phyloP scores from a whole-genome alignment of 2,113 vertebrate genomes.

The Tricholaema leucomelas region DNA sequence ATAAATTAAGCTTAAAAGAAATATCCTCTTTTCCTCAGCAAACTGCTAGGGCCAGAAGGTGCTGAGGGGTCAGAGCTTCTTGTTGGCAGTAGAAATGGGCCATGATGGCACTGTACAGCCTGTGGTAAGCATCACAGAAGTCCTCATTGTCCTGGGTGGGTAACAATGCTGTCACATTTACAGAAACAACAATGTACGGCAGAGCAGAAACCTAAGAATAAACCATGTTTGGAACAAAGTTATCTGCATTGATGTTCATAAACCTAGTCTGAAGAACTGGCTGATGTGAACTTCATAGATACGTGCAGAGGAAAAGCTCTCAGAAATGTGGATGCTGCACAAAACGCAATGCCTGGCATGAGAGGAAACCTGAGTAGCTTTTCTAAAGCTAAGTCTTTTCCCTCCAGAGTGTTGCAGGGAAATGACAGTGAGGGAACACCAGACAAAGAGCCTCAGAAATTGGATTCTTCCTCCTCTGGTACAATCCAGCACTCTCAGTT shows the following conservation, averaged over 20 bases:
- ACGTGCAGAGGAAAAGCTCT: neutral
- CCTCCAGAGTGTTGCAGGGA: neutral
- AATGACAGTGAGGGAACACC: rapidly evolving
- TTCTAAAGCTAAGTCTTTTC: neutral
- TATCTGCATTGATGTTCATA: neutral
- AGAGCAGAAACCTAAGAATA: slow-evolving; percentile 27
- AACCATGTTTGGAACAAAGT: slow-evolving; percentile 21
- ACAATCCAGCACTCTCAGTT: neutral
- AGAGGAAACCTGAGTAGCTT: neutral
- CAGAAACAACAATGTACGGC: slow-evolving; percentile 45
- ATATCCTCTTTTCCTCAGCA: slow-evolving; percentile 31
- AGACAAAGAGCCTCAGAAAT: neutral
- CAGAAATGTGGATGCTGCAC: neutral
- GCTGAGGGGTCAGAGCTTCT: slow-evolving; percentile 34
- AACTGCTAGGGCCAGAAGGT: slow-evolving; percentile 28
- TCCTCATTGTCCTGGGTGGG: slow-evolving; percentile 33
- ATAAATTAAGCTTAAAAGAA: neutral
- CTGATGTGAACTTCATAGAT: slow-evolving; percentile 34
- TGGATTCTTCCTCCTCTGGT: neutral
- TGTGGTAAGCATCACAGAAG: slow-evolving; percentile 39
- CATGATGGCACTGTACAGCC: neutral
- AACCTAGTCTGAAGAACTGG: slow-evolving; percentile 2
- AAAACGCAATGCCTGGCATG: slow-evolving; percentile 2
- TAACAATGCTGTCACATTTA: slow-evolving; percentile 33
- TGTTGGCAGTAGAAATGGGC: slow-evolving; percentile 47